These are phyloP conservation scores for Dinoponera quadriceps DNA, from an alignment of 1,140 invertebrate genomes.

Conservation along the genomic window DNA sequence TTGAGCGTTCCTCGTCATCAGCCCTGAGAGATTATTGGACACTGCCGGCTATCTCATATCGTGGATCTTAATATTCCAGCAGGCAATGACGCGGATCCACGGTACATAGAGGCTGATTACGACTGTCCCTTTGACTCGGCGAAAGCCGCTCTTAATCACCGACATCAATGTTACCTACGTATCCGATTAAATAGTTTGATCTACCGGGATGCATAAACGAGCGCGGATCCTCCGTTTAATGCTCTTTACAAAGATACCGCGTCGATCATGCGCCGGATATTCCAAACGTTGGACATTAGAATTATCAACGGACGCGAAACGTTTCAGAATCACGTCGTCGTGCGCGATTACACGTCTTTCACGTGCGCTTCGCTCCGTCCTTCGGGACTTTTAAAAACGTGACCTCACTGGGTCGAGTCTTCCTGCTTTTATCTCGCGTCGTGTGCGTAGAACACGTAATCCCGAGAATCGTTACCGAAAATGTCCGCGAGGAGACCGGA, in stretches of 20 bases:
- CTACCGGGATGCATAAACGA: not conserved
- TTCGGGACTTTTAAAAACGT: not conserved
- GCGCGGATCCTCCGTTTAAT: conserved; percentile 6
- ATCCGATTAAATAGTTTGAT: conserved; percentile 59
- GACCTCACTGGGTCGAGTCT: not conserved
- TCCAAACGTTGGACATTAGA: not conserved
- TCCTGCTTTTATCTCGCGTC: not conserved
- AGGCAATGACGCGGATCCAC: conserved; percentile 32
- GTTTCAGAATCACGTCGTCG: not conserved
- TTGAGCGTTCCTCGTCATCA: conserved; percentile 33
- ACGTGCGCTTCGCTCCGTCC: not conserved
- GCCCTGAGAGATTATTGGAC: conserved; percentile 32
- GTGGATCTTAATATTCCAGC: conserved; percentile 50
- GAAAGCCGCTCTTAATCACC: conserved; percentile 51
- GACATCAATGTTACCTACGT: conserved; percentile 51
- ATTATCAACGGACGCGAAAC: not conserved
- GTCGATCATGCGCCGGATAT: not conserved
- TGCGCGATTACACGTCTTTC: too few relatives aligned
- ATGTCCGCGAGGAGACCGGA: not conserved
- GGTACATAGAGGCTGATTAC: conserved; percentile 48
- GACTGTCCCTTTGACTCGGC: conserved; percentile 45
- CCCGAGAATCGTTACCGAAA: not conserved
- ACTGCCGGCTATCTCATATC: conserved; percentile 35
- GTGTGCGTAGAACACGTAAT: not conserved
- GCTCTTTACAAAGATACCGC: not conserved